Evolutionary conservation across 2,797 vertebrate genomes (phyloP).

Genomic region (Myotis vivesi): DNA sequence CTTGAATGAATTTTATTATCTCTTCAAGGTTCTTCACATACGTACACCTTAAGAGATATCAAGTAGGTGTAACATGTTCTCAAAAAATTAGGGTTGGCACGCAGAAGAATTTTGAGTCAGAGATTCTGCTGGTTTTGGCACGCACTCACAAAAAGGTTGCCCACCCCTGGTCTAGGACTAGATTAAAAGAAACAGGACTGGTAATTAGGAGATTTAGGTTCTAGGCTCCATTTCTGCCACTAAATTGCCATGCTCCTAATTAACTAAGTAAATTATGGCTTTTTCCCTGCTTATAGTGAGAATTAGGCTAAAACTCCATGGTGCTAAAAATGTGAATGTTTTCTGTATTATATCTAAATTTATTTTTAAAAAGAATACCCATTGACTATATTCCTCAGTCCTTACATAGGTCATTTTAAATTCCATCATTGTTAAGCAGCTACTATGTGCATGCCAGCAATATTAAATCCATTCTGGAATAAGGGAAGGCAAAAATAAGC

Average conservation of each 20-base stretch:
- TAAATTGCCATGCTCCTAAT: not conserved
- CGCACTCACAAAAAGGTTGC: too few species aligned
- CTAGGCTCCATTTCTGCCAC: not conserved
- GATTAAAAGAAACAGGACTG: not conserved
- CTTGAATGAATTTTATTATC: too few species aligned
- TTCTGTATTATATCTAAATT: constrained; percentile 13
- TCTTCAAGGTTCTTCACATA: too few species aligned
- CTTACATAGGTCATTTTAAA: constrained; percentile 16
- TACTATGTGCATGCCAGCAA: not conserved
- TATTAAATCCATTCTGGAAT: constrained; percentile 12
- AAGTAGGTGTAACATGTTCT: too few species aligned
- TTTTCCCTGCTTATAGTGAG: not conserved
- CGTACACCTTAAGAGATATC: too few species aligned
- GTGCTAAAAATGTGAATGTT: constrained; percentile 36
- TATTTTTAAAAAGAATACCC: constrained; percentile 47
- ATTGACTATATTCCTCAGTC: not conserved
- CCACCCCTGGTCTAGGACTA: too few species aligned
- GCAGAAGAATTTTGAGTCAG: too few species aligned
- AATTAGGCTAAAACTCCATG: constrained; percentile 1
- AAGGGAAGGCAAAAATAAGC: not conserved
- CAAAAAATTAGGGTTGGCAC: too few species aligned
- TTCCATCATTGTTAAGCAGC: not conserved
- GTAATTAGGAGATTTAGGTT: not conserved
- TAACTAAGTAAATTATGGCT: not conserved
- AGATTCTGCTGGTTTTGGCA: too few species aligned